Conservation (phyloP, 2,113 vertebrate species). For the Dermatemys mawii region DNA sequence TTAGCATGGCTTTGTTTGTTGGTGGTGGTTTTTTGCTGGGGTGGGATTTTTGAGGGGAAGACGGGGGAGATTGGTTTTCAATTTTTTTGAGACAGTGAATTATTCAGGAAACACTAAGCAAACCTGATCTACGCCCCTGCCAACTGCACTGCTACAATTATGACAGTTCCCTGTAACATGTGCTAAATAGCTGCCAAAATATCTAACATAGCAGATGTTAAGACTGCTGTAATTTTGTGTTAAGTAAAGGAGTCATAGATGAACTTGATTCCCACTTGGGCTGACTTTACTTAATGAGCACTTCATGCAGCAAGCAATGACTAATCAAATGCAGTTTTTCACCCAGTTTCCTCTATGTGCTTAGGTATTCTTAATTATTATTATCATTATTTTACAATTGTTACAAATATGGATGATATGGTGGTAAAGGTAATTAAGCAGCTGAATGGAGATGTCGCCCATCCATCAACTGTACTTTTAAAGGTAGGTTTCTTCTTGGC, state of each 20-base stretch:
- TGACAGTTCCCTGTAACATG: background rate
- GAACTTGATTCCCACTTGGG: slow-evolving; percentile 31
- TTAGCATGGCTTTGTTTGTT: background rate
- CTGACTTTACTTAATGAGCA: slow-evolving; percentile 46
- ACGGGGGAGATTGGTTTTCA: too few relatives aligned
- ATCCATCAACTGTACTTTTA: background rate
- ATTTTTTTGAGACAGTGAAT: background rate
- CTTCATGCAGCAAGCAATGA: slow-evolving; percentile 35
- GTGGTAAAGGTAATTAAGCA: background rate
- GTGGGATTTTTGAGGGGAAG: background rate
- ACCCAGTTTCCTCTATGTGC: background rate
- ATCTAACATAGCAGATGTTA: slow-evolving; percentile 21
- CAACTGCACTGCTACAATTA: background rate
- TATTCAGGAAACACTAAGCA: background rate
- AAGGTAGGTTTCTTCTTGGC: background rate
- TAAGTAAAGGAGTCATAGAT: slow-evolving; percentile 28
- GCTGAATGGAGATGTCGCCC: background rate
- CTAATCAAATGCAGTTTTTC: background rate
- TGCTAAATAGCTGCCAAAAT: slow-evolving; percentile 5
- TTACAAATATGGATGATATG: background rate
- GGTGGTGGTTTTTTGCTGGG: background rate
- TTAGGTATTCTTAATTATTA: slow-evolving; percentile 14
- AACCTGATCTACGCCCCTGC: background rate
- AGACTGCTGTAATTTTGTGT: slow-evolving; percentile 11
- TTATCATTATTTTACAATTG: slow-evolving; percentile 28